Conservation (phyloP, 2,888 invertebrate genomes). For the Cantharis flavilabris region DNA sequence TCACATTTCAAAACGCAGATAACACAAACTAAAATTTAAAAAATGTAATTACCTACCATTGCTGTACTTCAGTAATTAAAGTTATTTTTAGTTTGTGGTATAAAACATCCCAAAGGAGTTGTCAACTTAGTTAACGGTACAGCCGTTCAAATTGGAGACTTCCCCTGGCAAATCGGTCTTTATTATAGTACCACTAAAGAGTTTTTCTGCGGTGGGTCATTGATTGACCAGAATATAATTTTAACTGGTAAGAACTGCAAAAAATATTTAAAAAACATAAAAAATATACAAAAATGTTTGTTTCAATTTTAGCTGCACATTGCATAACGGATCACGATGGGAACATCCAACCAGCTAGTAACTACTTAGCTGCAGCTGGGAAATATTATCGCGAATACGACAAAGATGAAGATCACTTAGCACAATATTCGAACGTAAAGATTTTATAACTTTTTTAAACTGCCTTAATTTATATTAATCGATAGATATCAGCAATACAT, state of each 20-base stretch:
- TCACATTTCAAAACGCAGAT: no score
- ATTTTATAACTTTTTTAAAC: background rate
- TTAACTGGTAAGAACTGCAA: background rate
- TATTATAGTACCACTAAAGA: background rate
- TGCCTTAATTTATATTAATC: no score
- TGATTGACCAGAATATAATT: background rate
- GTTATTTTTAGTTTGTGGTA: background rate
- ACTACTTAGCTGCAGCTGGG: constrained; percentile 40
- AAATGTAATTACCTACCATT: no score
- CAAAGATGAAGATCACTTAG: constrained; percentile 34
- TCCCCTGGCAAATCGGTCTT: background rate
- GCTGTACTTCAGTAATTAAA: no score
- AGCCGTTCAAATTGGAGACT: background rate
- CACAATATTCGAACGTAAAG: background rate
- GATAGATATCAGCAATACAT: constrained; percentile 22
- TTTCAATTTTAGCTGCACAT: background rate
- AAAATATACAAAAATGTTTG: no score
- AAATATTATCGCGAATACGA: constrained; percentile 43
- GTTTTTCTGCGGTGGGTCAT: background rate
- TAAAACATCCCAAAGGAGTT: background rate
- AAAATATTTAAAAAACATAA: no score
- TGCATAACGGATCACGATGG: constrained; percentile 14
- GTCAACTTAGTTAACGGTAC: background rate
- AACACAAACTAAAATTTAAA: no score
- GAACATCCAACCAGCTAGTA: constrained; percentile 2